Evolutionary conservation across 92 coral and sea anemone species (phyloP), one percentile per base, ranked within the genome.

Genomic region (Bergia puertoricense): DNA sequence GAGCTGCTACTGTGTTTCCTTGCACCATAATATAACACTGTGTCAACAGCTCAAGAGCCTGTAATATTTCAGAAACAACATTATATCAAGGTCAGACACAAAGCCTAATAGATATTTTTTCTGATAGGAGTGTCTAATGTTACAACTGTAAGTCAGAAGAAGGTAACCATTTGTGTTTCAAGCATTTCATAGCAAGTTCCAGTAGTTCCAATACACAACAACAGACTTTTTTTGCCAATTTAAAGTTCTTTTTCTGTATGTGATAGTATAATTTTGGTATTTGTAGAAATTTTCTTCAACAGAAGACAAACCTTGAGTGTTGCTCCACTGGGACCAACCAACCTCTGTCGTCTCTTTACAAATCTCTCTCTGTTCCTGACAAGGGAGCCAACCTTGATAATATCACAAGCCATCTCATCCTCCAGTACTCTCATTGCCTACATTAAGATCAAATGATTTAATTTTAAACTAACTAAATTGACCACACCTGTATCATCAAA

Each of bases 281-380:
- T 5, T 46, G 50, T 46, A 46, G 50, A 54, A 54, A 62, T 62
- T 62, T 5, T 16, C 69, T 62, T 20, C 30, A 62, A n/a, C 15
- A 42, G 30, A 48, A 42, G 30, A 48, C 76, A 38, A 65, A 97
- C 99, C 96, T 97, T 97, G 41, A 97, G 78, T 40, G 99, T 97
- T 40, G 99, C 99, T 46, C 99, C 98, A 92, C 93, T 92, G 77
- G 99, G 99, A 20, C 99, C 99, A 78, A 97, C 89, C 22, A 97
- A 91, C 62, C 99, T 90, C 54, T 97, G 99, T 54, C 99, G 89
- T 92, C 99, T 93, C 89, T 97, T 97, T 6, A 97, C 98, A 92
- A 97, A 97, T 90, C 98, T 95, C 67, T 97, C 98, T 59, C 93
- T 94, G 84, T 97, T 97, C n/a, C 99, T 92, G 23, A 97, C 99